Evolutionary conservation across 2,888 invertebrate genomes (phyloP).

Genomic region (Spicauda simplicius): DNA sequence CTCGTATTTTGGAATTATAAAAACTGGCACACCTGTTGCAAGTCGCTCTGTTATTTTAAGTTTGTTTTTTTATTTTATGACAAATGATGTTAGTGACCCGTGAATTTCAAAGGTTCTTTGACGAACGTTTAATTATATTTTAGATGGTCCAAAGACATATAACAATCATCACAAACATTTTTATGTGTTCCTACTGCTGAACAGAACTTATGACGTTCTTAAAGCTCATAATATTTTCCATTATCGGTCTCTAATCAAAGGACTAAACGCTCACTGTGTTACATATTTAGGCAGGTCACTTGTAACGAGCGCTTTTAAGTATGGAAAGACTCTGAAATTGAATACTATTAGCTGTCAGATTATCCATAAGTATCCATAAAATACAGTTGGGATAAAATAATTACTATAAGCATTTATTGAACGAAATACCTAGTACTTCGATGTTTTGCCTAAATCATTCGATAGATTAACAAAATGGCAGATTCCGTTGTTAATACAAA

Average conservation of each 20-base stretch:
- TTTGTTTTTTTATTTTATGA: not conserved
- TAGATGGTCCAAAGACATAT: too few relatives aligned
- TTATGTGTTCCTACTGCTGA: too few relatives aligned
- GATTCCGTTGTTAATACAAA: not conserved
- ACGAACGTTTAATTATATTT: not conserved
- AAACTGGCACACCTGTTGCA: conserved; percentile 11
- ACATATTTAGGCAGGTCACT: too few relatives aligned
- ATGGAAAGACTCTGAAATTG: too few relatives aligned
- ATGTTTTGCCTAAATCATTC: not conserved
- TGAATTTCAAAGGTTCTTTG: not conserved
- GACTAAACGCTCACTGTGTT: not conserved
- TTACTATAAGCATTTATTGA: not conserved
- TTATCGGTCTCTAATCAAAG: not conserved
- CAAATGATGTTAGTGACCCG: not conserved
- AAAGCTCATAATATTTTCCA: not conserved
- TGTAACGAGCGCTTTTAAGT: too few relatives aligned
- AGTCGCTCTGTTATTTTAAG: conserved; percentile 2
- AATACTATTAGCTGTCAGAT: too few relatives aligned
- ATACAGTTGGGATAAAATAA: too few relatives aligned
- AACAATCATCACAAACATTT: too few relatives aligned
- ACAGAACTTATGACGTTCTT: too few relatives aligned
- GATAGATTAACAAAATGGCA: not conserved
- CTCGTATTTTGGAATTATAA: not conserved
- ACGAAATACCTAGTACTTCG: not conserved
- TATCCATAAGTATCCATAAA: too few relatives aligned